Evolutionary conservation across 1,140 invertebrate species (phyloP).

Genomic region (Phthorimaea operculella): DNA sequence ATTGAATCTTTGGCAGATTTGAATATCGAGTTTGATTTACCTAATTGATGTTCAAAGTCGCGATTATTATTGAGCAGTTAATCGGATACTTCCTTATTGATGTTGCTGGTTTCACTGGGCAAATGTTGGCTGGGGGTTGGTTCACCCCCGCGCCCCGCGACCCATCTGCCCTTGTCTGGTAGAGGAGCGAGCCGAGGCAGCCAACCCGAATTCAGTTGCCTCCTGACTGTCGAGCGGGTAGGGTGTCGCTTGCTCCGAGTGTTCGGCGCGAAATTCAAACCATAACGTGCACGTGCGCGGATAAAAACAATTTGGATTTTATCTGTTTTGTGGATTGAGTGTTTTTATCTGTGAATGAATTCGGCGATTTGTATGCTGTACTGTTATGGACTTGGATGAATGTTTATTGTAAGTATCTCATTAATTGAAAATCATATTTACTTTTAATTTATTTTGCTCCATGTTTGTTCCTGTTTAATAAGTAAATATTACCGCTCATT

Average conservation of each 20-base stretch:
- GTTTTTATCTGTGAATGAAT: background rate
- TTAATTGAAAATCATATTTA: background rate
- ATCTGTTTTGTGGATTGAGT: slow-evolving; percentile 14
- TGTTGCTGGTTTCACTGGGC: slow-evolving; percentile 38
- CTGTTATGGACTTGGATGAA: background rate
- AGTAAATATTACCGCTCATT: background rate
- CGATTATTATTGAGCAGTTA: slow-evolving; percentile 22
- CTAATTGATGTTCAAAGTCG: slow-evolving; percentile 20
- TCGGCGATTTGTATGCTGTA: background rate
- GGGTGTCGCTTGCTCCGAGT: slow-evolving; percentile 21
- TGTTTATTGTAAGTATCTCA: background rate
- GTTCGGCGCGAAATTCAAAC: slow-evolving; percentile 49
- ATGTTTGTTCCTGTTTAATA: background rate
- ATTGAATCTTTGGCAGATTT: slow-evolving; percentile 3
- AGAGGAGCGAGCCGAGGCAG: too few species aligned
- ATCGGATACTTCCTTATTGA: slow-evolving; percentile 37
- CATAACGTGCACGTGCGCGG: slow-evolving; percentile 11
- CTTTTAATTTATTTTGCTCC: background rate
- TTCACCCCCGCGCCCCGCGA: slow-evolving; percentile 30
- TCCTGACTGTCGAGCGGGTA: slow-evolving; percentile 22
- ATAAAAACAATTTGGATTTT: background rate
- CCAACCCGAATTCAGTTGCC: slow-evolving; percentile 34
- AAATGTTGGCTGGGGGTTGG: slow-evolving; percentile 44
- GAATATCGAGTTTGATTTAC: slow-evolving; percentile 20
- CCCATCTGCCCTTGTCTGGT: slow-evolving; percentile 38